A percentile compares a stretch with the other conserved stretches of the same genome.
Evolutionary conservation across 2,888 invertebrate species (phyloP).

Genomic region (Dinocampus coccinellae): DNA sequence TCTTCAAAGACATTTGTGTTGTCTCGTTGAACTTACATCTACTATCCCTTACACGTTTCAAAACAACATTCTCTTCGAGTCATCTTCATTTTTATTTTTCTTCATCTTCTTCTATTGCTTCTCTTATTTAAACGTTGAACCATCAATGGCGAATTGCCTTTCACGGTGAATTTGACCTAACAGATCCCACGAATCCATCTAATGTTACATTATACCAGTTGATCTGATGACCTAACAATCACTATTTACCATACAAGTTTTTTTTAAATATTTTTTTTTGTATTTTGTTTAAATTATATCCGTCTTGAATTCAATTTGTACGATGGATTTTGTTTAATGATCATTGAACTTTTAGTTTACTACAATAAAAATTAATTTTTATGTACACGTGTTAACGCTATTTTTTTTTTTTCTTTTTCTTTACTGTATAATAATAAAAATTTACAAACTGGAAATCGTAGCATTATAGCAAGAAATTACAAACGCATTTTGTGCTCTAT

Average conservation of each 20-base stretch:
- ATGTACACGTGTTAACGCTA: too few species aligned
- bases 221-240: slow-evolving; percentile 21
- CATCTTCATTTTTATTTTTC: neutral
- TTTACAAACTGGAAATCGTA: too few species aligned
- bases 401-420: too few species aligned
- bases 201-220: neutral
- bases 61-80: slow-evolving; percentile 3
- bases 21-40: neutral
- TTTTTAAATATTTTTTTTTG: neutral
- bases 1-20: neutral
- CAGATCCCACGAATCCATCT: slow-evolving; percentile 27
- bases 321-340: neutral
- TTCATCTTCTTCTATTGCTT: slow-evolving; percentile 2
- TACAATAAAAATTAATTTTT: slow-evolving; percentile 1
- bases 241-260: neutral
- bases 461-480: too few species aligned
- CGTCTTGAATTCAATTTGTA: neutral
- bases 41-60: neutral
- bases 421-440: too few species aligned
- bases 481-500: too few species aligned
- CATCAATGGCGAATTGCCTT: slow-evolving; percentile 21
- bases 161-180: slow-evolving; percentile 27
- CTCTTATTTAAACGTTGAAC: neutral
- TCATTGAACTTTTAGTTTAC: slow-evolving; percentile 46
- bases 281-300: neutral